These are phyloP conservation scores for Taurulus bubalis DNA, from an alignment of 2,113 vertebrate species.

Conservation along the genomic window DNA sequence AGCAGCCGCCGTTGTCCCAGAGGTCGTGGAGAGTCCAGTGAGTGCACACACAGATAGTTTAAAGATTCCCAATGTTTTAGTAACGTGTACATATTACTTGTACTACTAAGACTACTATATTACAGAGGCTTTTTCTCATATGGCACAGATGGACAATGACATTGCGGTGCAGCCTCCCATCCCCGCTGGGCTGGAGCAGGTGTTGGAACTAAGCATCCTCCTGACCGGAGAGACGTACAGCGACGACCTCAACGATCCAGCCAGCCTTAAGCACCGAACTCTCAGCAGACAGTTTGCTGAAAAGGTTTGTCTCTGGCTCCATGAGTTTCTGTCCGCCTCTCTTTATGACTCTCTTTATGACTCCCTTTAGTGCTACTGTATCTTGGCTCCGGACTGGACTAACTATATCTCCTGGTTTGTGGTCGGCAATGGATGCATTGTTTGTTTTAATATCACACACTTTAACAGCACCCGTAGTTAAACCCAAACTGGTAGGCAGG, in stretches of 20 bases:
- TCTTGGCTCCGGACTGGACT: background rate
- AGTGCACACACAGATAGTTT: slow-evolving; percentile 19
- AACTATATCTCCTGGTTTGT: slow-evolving; percentile 16
- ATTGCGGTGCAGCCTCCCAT: slow-evolving; percentile 78
- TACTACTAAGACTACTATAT: background rate
- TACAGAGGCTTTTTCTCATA: background rate
- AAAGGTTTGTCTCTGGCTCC: slow-evolving; percentile 82
- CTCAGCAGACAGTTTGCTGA: slow-evolving; percentile 86
- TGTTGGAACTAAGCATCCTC: slow-evolving; percentile 89
- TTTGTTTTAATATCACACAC: slow-evolving; percentile 39
- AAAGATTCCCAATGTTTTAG: background rate
- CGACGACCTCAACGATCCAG: slow-evolving; percentile 84
- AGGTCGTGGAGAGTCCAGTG: slow-evolving; percentile 48
- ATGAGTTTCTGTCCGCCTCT: too few relatives aligned
- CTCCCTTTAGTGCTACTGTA: slow-evolving; percentile 5
- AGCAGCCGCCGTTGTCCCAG: slow-evolving; percentile 17
- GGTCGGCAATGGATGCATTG: slow-evolving; percentile 46
- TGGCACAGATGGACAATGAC: slow-evolving; percentile 89
- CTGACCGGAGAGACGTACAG: slow-evolving; percentile 85
- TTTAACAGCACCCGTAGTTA: slow-evolving; percentile 34
- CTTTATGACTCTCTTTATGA: slow-evolving; percentile 6
- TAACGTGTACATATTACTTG: background rate
- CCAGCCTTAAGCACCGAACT: slow-evolving; percentile 72
- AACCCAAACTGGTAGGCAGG: slow-evolving; percentile 8
- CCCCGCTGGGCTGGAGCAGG: slow-evolving; percentile 81